These are phyloP conservation scores for Aleiodes leptofemur DNA, from an alignment of 2,888 invertebrate species.

Conservation along the genomic window DNA sequence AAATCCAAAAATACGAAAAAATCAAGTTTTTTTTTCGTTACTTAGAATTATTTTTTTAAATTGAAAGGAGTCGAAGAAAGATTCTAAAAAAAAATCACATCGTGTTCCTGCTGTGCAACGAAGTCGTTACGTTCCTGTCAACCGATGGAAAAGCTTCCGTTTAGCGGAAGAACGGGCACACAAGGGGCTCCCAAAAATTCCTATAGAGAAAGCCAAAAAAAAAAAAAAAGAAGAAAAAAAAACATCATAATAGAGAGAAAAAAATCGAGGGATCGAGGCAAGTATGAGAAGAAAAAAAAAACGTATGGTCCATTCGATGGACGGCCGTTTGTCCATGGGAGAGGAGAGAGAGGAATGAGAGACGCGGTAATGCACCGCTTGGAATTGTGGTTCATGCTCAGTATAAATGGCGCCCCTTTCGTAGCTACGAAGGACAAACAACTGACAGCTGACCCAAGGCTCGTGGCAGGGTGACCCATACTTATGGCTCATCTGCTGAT, in stretches of 20 bases:
- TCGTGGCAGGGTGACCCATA: slow-evolving; percentile 72
- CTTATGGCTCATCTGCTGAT: slow-evolving; percentile 73
- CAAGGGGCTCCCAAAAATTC: slow-evolving; percentile 55
- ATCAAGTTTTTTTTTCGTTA: too few relatives aligned
- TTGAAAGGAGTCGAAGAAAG: neutral
- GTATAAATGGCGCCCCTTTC: slow-evolving; percentile 37
- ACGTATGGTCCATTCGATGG: slow-evolving; percentile 60
- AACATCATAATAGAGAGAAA: slow-evolving; percentile 34
- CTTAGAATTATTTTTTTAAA: too few relatives aligned
- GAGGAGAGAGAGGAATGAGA: slow-evolving; percentile 24
- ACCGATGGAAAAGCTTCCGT: slow-evolving; percentile 53
- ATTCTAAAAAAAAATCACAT: slow-evolving; percentile 45
- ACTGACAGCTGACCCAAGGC: slow-evolving; percentile 74
- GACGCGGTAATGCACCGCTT: slow-evolving; percentile 17
- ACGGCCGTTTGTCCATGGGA: slow-evolving; percentile 54
- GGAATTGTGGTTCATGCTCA: slow-evolving; percentile 27
- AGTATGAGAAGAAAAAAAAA: slow-evolving; percentile 50
- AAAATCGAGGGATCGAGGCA: slow-evolving; percentile 46
- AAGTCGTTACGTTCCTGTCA: slow-evolving; percentile 52
- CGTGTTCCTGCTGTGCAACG: slow-evolving; percentile 40
- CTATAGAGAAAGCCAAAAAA: slow-evolving; percentile 51
- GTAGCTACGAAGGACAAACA: slow-evolving; percentile 67
- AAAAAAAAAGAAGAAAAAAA: slow-evolving; percentile 54
- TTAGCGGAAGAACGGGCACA: slow-evolving; percentile 50
- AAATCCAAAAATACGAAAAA: too few relatives aligned